Conservation (phyloP, 2,888 invertebrate species). For the Drosophila fulvimacula region DNA sequence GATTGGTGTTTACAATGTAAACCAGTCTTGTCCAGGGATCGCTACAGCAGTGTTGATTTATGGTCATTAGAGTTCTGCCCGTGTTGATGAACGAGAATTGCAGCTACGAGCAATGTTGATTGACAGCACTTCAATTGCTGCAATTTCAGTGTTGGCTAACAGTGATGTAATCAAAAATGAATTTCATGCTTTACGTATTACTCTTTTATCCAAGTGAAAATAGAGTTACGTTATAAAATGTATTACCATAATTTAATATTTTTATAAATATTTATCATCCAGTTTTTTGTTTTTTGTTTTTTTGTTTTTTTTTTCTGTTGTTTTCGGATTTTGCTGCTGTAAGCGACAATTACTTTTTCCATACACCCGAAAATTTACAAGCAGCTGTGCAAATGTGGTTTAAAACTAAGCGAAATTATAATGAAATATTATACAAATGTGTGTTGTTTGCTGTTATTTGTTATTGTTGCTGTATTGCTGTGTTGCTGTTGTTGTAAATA, state of each 20-base stretch:
- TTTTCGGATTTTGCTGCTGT: too few relatives aligned
- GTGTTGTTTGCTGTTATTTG: constrained; percentile 20
- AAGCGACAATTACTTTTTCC: constrained; percentile 22
- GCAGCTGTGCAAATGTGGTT: constrained; percentile 44
- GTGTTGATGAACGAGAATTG: too few relatives aligned
- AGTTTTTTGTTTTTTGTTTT: constrained; percentile 1
- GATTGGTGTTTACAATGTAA: too few relatives aligned
- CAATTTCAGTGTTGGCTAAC: too few relatives aligned
- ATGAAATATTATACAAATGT: constrained; percentile 67
- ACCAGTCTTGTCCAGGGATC: background rate
- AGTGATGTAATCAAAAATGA: background rate
- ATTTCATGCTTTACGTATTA: background rate
- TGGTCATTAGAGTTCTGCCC: too few relatives aligned
- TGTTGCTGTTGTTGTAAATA: constrained; percentile 42
- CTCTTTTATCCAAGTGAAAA: background rate
- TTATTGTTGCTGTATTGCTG: constrained; percentile 33
- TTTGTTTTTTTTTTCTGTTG: too few relatives aligned
- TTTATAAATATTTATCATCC: constrained; percentile 1
- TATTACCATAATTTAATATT: background rate
- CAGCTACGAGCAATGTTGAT: too few relatives aligned
- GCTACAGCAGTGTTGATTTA: too few relatives aligned
- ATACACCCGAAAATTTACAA: constrained; percentile 37
- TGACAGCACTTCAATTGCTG: too few relatives aligned
- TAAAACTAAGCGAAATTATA: constrained; percentile 67
- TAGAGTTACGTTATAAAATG: background rate